Percentiles rank a stretch among this genome's conserved stretches.
Evolutionary conservation across 2,888 invertebrate genomes (phyloP).

Genomic region (Drosophila rubida): DNA sequence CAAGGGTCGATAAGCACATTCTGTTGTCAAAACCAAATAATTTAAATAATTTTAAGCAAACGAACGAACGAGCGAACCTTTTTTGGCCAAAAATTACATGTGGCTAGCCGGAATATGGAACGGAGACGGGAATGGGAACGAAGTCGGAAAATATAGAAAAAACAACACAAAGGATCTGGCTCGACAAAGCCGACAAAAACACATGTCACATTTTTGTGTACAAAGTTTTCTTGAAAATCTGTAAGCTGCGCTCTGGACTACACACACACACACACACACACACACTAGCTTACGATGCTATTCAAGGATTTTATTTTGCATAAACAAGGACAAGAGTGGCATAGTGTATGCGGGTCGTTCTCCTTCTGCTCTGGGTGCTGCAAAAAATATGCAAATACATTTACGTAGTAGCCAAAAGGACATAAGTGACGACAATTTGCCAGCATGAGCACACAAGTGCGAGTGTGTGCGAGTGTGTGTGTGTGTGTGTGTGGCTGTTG

Average conservation of each 20-base stretch:
- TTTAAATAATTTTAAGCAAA: conserved; percentile 49
- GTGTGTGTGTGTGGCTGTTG: conserved; percentile 4
- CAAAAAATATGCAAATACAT: conserved; percentile 75
- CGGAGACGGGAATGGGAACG: not conserved
- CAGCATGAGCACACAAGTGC: conserved; percentile 44
- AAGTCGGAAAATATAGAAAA: conserved; percentile 18
- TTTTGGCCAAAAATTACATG: conserved; percentile 33
- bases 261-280: conserved; percentile 9
- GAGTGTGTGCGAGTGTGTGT: not conserved
- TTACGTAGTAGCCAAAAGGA: conserved; percentile 57
- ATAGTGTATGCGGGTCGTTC: conserved; percentile 7
- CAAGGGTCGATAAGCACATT: conserved; percentile 30
- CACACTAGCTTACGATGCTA: conserved; percentile 14
- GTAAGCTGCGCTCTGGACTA: conserved; percentile 60
- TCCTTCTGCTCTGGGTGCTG: conserved; percentile 4
- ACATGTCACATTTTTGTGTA: conserved; percentile 74
- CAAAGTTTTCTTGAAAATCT: conserved; percentile 62
- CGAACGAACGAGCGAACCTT: not conserved
- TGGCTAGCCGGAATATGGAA: conserved; percentile 17
- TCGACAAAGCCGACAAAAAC: conserved; percentile 67
- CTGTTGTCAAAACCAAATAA: conserved; percentile 43
- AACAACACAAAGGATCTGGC: conserved; percentile 22
- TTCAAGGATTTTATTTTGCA: conserved; percentile 62
- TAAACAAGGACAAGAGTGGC: conserved; percentile 54
- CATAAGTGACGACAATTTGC: conserved; percentile 80